Evolutionary conservation across 2,888 invertebrate genomes (phyloP), one percentile per base, ranked within the genome.

Genomic region (Pachliopta kotzebuea): DNA sequence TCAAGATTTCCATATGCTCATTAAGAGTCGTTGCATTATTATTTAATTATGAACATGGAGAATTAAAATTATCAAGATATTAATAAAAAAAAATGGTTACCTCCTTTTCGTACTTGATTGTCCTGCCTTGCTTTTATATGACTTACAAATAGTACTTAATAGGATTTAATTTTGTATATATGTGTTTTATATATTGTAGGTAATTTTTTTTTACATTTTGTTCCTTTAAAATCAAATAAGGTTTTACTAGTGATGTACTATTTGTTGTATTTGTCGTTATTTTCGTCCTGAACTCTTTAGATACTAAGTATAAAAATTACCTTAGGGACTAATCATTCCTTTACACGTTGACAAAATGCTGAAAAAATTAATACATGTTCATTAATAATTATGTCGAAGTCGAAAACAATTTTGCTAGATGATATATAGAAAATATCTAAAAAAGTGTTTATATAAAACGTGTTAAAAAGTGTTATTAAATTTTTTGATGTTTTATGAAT

Each of bases 401-500:
- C 20, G 26, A 42, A 20, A 58, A 37, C 21, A 52, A 26, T 20
- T 49, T 21, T 55, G 42, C 29, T 49, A 45, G 20, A 11, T 21
- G 45, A 56, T 54, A 26, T 62, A 62, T 20, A 21, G 20, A 49
- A 55, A 55, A 52, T 42, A 20, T 11, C 37, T 14, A 37, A 14
- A 37, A 37, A 14, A 37, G 14, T 37, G 37, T 37, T 37, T 37
- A 37, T 37, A 37, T 11, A 14, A 11, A 37, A 37, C 14, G 37
- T 37, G 37, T 53, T 52, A 37, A 62, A 60, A 56, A 54, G 49
- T 56, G 59, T 52, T 53, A 56, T 29, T 56, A 23, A 57, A 66
- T 61, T 55, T 17, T 56, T 49, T 56, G 11, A 63, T 52, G 21
- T 45, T 69, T 68, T 31, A 55, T 62, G 8, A 55, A 65, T 62